Percentiles rank a stretch among this genome's conserved stretches.
Evolutionary conservation across 2,888 invertebrate species (phyloP).

Genomic region (Nephrotoma appendiculata): DNA sequence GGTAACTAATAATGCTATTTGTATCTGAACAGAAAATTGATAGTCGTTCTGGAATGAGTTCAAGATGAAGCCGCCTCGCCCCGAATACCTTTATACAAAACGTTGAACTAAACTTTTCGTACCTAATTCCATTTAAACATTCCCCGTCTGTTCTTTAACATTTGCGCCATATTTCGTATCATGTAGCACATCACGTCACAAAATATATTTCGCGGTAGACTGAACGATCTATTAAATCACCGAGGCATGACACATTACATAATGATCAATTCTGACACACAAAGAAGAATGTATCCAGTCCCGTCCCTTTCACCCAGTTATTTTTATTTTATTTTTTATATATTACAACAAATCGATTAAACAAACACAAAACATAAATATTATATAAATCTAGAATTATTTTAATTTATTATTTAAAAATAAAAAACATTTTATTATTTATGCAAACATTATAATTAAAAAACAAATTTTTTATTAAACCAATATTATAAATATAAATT

Average conservation of each 20-base stretch:
- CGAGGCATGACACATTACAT: neutral
- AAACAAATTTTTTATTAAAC: neutral
- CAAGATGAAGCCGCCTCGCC: no score
- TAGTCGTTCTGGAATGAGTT: no score
- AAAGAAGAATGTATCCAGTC: neutral
- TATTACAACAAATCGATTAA: neutral
- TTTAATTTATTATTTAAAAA: neutral
- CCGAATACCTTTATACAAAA: neutral
- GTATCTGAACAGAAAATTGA: no score
- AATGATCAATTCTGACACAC: neutral
- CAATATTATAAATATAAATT: neutral
- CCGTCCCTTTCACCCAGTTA: neutral
- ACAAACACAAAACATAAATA: neutral
- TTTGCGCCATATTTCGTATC: neutral
- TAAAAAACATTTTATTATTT: neutral
- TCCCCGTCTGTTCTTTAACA: neutral
- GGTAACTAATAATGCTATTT: no score
- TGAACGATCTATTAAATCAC: neutral
- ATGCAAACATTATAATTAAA: neutral
- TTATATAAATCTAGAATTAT: neutral
- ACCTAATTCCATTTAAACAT: neutral
- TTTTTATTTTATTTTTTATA: neutral
- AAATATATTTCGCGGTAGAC: neutral
- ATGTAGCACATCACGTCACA: neutral
- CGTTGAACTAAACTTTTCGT: neutral